Evolutionary conservation across 2,888 invertebrate genomes (phyloP).

Genomic region (Spisula subtruncata): DNA sequence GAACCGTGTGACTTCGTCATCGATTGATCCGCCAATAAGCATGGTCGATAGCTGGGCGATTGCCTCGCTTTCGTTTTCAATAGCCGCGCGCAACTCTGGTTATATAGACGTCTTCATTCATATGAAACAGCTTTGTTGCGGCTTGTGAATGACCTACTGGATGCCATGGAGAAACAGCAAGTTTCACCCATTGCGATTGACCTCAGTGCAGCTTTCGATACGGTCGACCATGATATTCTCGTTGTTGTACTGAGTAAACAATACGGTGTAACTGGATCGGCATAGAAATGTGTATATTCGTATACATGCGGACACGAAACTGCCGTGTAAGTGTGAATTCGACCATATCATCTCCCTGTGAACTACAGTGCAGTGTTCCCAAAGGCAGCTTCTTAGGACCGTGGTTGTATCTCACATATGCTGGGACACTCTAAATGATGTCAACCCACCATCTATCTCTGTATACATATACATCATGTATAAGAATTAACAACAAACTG

Average conservation of each 20-base stretch:
- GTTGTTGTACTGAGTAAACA: constrained; percentile 38
- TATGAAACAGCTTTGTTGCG: constrained; percentile 53
- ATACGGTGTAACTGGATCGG: constrained; percentile 47
- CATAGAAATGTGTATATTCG: constrained; percentile 50
- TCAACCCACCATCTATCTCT: too few relatives aligned
- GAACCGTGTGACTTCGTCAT: too few relatives aligned
- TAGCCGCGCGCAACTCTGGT: too few relatives aligned
- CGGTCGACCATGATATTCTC: too few relatives aligned
- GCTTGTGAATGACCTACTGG: constrained; percentile 52
- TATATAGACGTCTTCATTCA: constrained; percentile 56
- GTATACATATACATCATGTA: too few relatives aligned
- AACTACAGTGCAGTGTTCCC: constrained; percentile 39
- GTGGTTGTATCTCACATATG: constrained; percentile 53
- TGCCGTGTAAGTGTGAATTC: constrained; percentile 41
- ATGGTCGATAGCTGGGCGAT: too few relatives aligned
- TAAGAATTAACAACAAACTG: too few relatives aligned
- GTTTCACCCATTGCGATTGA: constrained; percentile 49
- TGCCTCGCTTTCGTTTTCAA: too few relatives aligned
- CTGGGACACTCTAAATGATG: too few relatives aligned
- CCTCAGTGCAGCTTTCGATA: constrained; percentile 57
- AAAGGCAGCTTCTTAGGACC: constrained; percentile 55
- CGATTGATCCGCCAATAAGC: too few relatives aligned
- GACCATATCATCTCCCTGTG: constrained; percentile 1
- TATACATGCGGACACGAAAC: constrained; percentile 37
- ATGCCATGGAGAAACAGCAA: constrained; percentile 51